Conservation (phyloP, 2,797 vertebrate genomes). For the Luscinia megarhynchos region DNA sequence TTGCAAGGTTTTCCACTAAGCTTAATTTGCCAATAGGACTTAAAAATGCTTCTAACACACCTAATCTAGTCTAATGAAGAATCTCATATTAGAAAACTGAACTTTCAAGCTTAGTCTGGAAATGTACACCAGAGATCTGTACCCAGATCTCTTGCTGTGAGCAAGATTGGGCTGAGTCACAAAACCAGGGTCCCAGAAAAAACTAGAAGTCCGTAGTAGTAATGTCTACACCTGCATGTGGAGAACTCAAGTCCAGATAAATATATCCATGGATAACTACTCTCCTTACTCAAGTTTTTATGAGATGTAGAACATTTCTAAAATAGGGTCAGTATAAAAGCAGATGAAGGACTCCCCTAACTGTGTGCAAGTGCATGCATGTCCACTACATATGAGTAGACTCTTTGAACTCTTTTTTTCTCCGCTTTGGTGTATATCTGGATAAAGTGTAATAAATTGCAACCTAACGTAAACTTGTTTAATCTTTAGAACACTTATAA, state of each 20-base stretch:
- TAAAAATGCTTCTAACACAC: background rate
- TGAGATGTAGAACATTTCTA: background rate
- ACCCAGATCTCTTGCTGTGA: background rate
- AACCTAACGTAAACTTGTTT: background rate
- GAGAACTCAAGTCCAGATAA: background rate
- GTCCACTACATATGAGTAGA: background rate
- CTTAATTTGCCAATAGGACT: background rate
- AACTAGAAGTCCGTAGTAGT: background rate
- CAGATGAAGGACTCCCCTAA: background rate
- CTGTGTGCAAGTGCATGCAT: background rate
- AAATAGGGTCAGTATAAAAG: background rate
- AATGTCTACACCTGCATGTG: background rate
- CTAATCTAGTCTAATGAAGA: background rate
- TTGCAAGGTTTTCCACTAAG: background rate
- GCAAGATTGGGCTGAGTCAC: background rate
- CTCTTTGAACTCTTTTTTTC: background rate
- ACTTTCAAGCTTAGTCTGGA: background rate
- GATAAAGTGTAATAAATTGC: background rate
- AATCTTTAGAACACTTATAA: background rate
- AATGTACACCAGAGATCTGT: background rate
- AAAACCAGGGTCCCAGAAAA: background rate
- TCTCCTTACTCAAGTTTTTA: background rate
- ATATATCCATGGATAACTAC: background rate
- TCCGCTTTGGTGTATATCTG: fast-evolving
- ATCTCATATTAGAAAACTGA: background rate